Conservation (phyloP, 2,888 invertebrate genomes). For the Nymphalis c-album region DNA sequence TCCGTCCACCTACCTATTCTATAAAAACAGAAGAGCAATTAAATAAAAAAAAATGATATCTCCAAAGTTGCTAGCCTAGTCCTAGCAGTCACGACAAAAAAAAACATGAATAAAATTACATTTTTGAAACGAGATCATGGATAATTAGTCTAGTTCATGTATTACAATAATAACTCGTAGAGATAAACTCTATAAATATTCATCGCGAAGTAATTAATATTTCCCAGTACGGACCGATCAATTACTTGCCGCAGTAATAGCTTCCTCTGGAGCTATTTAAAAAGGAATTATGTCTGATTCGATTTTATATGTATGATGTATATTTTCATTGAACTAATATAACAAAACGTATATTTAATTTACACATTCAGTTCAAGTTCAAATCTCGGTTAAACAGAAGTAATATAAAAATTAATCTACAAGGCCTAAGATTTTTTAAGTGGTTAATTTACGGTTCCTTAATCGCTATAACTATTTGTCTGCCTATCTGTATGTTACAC, state of each 20-base stretch:
- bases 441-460: too few relatives aligned
- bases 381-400: not conserved
- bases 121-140: not conserved
- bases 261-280: constrained; percentile 22
- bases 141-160: not conserved
- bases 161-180: not conserved
- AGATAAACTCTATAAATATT: constrained; percentile 12
- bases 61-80: too few relatives aligned
- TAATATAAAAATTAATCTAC: too few relatives aligned
- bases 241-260: constrained; percentile 18
- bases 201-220: constrained; percentile 3
- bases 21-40: too few relatives aligned
- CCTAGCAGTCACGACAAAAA: too few relatives aligned
- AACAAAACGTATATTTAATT: not conserved
- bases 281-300: constrained; percentile 10
- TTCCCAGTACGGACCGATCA: constrained; percentile 12
- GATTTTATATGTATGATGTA: constrained; percentile 9
- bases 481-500: too few relatives aligned
- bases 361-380: not conserved
- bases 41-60: too few relatives aligned
- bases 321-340: constrained; percentile 15
- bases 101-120: too few relatives aligned
- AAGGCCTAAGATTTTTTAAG: too few relatives aligned
- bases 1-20: too few relatives aligned
- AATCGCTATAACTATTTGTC: too few relatives aligned